phyloP scores from a whole-genome alignment of 2,888 invertebrate species.

The Torymus texanus region DNA sequence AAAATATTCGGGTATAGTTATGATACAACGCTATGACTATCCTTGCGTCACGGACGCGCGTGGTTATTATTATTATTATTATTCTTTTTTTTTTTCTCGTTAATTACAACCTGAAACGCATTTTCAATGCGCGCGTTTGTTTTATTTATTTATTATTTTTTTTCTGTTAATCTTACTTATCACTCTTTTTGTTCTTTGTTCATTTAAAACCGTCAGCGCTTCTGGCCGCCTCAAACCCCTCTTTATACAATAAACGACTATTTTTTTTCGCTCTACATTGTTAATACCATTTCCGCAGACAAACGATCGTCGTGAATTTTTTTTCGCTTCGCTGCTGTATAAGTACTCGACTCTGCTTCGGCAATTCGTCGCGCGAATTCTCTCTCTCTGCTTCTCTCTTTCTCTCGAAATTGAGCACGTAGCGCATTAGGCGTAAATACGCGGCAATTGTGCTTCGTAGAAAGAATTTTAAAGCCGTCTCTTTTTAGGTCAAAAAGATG shows the following conservation, averaged over 20 bases:
- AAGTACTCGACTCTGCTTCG: slow-evolving; percentile 18
- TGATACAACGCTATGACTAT: slow-evolving; percentile 51
- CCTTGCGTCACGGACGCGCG: slow-evolving; percentile 52
- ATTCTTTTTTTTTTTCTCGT: slow-evolving; percentile 24
- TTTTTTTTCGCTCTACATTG: slow-evolving; percentile 13
- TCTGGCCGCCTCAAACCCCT: background rate
- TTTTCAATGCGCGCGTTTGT: slow-evolving; percentile 48
- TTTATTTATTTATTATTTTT: slow-evolving; percentile 47
- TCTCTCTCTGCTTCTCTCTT: background rate
- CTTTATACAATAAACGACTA: slow-evolving; percentile 31
- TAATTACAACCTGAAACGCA: slow-evolving; percentile 54
- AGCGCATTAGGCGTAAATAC: too few relatives aligned
- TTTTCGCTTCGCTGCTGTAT: background rate
- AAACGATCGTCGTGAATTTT: slow-evolving; percentile 12
- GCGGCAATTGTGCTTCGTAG: background rate
- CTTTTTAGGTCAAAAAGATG: too few relatives aligned
- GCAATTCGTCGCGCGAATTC: slow-evolving; percentile 10
- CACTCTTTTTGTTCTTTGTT: slow-evolving; percentile 50
- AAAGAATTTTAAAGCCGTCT: background rate
- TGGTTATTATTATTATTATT: too few relatives aligned
- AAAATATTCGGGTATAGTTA: slow-evolving; percentile 53
- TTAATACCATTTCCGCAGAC: slow-evolving; percentile 3
- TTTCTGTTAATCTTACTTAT: slow-evolving; percentile 47
- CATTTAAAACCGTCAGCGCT: background rate
- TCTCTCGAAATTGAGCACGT: too few relatives aligned